phyloP scores from a whole-genome alignment of 2,797 vertebrate genomes.

The Gila robusta region DNA sequence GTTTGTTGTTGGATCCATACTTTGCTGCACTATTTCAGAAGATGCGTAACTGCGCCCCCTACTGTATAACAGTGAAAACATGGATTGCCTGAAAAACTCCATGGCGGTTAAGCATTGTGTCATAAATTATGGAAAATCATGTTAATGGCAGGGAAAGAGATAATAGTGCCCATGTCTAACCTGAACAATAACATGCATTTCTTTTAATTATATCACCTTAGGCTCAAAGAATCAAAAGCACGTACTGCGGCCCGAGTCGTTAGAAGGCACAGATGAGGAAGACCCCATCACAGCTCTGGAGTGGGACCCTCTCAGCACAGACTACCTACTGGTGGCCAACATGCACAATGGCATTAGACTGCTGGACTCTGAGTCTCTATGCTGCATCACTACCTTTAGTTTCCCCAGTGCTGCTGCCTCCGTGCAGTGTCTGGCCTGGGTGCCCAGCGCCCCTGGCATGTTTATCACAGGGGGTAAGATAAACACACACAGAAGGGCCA shows the following conservation, averaged over 20 bases:
- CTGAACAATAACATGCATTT: not conserved
- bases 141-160: not conserved
- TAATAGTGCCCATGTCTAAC: not conserved
- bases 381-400: constrained; percentile 89
- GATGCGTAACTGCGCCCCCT: not conserved
- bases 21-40: not conserved
- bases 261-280: constrained; percentile 96
- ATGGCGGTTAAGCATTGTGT: no score
- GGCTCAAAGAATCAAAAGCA: constrained; percentile 94
- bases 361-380: constrained; percentile 90
- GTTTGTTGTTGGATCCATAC: not conserved
- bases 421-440: constrained; percentile 96
- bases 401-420: constrained; percentile 91
- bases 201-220: constrained; percentile 58
- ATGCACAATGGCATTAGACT: constrained; percentile 92
- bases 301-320: constrained; percentile 94
- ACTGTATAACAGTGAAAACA: not conserved
- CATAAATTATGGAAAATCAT: no score
- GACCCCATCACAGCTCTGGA: constrained; percentile 94
- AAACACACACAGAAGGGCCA: not conserved
- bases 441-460: constrained; percentile 95
- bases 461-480: constrained; percentile 95
- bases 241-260: constrained; percentile 90
- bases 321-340: constrained; percentile 96
- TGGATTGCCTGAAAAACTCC: not conserved